These are phyloP conservation scores for Myotis daubentonii DNA, from an alignment of 2,797 vertebrate species.

Conservation along the genomic window DNA sequence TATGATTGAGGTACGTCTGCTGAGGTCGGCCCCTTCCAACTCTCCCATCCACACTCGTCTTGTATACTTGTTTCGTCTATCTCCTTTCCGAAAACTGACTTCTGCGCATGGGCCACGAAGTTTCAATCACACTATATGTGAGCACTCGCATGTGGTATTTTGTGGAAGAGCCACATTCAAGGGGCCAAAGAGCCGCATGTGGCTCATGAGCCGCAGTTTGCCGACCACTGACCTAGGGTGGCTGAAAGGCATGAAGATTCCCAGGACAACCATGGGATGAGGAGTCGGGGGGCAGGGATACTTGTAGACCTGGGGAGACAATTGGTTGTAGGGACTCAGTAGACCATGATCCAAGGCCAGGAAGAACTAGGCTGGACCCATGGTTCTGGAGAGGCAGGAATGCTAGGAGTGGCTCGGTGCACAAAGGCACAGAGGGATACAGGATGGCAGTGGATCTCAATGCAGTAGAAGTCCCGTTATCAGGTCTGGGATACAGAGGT, in stretches of 20 bases:
- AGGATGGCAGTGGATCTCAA: neutral
- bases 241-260: neutral
- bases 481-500: neutral
- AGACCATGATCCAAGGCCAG: neutral
- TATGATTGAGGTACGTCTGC: no score
- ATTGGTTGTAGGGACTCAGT: neutral
- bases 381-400: neutral
- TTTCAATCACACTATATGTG: no score
- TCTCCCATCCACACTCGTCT: no score
- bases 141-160: no score
- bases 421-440: neutral
- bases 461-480: neutral
- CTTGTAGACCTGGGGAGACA: neutral
- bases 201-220: no score
- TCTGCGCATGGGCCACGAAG: no score
- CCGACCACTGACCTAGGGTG: no score
- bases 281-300: neutral
- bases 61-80: no score
- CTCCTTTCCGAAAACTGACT: no score
- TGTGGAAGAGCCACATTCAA: no score
- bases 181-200: no score
- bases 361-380: neutral
- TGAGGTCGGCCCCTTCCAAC: no score
- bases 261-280: neutral
- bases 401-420: neutral